Percentiles rank a stretch among this genome's conserved stretches.
phyloP scores from a whole-genome alignment of 1,140 invertebrate species.

The Apis florea region DNA sequence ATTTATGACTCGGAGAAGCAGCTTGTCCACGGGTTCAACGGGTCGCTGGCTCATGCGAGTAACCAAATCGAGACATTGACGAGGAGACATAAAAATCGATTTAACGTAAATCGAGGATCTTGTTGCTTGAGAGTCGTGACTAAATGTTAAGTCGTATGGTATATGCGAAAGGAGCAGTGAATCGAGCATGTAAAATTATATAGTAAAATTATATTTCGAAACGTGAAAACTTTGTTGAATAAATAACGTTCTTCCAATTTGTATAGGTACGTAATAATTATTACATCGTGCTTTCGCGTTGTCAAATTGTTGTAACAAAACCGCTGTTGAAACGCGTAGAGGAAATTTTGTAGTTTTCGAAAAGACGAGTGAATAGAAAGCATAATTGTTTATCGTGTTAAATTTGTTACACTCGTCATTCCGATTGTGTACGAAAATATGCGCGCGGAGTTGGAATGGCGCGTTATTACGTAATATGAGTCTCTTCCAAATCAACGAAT shows the following conservation, averaged over 20 bases:
- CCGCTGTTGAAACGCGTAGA: fast-evolving
- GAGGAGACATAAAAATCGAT: not conserved
- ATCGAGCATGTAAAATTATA: too few species aligned
- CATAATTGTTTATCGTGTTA: constrained; percentile 36
- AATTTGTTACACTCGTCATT: constrained; percentile 38
- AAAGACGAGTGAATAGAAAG: constrained; percentile 17
- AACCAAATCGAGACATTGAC: constrained; percentile 2
- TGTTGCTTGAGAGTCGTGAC: too few species aligned
- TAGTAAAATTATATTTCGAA: too few species aligned
- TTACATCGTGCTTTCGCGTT: too few species aligned
- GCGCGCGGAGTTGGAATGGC: not conserved
- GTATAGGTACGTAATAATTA: too few species aligned
- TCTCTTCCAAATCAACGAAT: constrained; percentile 11
- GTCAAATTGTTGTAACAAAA: not conserved
- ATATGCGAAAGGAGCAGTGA: too few species aligned
- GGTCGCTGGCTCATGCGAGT: not conserved
- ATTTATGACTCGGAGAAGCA: too few species aligned
- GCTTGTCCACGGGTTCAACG: not conserved
- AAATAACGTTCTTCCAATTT: too few species aligned
- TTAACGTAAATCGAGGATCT: not conserved
- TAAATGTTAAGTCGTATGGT: too few species aligned
- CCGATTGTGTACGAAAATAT: constrained; percentile 37
- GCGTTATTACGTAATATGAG: constrained; percentile 28
- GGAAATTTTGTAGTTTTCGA: not conserved
- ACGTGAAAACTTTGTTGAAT: too few species aligned